These are phyloP conservation scores for Chaitophorus viminalis DNA, from an alignment of 2,888 invertebrate genomes.

Conservation along the genomic window DNA sequence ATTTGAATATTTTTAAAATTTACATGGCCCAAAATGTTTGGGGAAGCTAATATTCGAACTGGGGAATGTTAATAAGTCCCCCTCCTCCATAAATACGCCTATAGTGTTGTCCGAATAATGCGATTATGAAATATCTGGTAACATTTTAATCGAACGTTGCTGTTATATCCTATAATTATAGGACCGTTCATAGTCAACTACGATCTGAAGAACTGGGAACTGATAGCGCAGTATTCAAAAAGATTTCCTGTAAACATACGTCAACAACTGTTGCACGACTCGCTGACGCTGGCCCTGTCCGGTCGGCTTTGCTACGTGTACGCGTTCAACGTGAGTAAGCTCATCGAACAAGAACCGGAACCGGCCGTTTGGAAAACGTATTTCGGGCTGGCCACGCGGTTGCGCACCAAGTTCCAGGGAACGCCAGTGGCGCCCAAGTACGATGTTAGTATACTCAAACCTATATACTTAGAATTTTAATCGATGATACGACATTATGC, in stretches of 20 bases:
- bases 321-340: constrained; percentile 82
- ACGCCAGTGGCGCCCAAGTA: constrained; percentile 75
- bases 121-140: no score
- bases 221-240: constrained; percentile 71
- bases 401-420: constrained; percentile 77
- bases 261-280: constrained; percentile 80
- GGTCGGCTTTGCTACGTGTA: constrained; percentile 80
- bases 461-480: no score
- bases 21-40: no score
- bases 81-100: no score
- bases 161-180: no score
- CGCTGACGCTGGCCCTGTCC: constrained; percentile 82
- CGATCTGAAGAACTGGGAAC: constrained; percentile 80
- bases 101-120: background rate
- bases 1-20: no score
- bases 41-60: no score
- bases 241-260: constrained; percentile 77
- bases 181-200: constrained; percentile 87
- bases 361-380: constrained; percentile 86
- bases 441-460: constrained; percentile 73
- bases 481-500: background rate
- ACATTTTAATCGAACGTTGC: no score
- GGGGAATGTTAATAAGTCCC: no score
- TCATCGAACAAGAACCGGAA: constrained; percentile 78
- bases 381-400: constrained; percentile 84